These are phyloP conservation scores for Thalassoma bifasciatum DNA, from an alignment of 2,113 vertebrate genomes.

Conservation along the genomic window DNA sequence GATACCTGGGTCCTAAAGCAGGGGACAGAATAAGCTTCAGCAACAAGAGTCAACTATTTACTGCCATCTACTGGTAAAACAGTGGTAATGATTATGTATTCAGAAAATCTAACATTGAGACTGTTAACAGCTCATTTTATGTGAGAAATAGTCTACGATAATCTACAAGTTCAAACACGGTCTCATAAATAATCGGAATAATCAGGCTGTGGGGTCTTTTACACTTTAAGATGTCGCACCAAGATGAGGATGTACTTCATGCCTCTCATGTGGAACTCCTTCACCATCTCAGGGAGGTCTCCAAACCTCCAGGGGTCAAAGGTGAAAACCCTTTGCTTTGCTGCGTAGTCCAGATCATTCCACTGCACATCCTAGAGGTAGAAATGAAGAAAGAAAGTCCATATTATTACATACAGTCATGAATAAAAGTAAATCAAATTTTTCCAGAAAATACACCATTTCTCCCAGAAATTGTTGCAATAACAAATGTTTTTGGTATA, in stretches of 20 bases:
- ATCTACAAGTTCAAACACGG: not conserved
- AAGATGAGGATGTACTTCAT: slow-evolving; percentile 93
- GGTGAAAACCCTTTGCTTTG: slow-evolving; percentile 90
- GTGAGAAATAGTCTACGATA: not conserved
- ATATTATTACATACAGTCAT: too few species aligned
- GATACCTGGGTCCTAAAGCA: slow-evolving; percentile 90
- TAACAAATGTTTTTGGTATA: too few species aligned
- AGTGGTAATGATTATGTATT: not conserved
- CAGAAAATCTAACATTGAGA: not conserved
- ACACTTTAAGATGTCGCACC: slow-evolving; percentile 82
- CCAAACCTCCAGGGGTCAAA: slow-evolving; percentile 86
- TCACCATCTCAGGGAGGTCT: slow-evolving; percentile 89
- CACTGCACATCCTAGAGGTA: slow-evolving; percentile 91
- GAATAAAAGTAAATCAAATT: too few species aligned
- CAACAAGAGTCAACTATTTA: not conserved
- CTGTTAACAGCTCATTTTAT: not conserved
- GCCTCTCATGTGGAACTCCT: slow-evolving; percentile 86
- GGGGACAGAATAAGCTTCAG: slow-evolving; percentile 10
- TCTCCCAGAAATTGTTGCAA: too few species aligned
- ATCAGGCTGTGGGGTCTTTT: not conserved
- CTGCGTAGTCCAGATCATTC: slow-evolving; percentile 94
- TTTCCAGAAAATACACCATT: too few species aligned
- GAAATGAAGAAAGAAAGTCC: slow-evolving; percentile 4
- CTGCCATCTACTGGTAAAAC: slow-evolving; percentile 64
- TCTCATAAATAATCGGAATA: not conserved